phyloP scores from a whole-genome alignment of 2,888 invertebrate species.

The Catocala nupta region DNA sequence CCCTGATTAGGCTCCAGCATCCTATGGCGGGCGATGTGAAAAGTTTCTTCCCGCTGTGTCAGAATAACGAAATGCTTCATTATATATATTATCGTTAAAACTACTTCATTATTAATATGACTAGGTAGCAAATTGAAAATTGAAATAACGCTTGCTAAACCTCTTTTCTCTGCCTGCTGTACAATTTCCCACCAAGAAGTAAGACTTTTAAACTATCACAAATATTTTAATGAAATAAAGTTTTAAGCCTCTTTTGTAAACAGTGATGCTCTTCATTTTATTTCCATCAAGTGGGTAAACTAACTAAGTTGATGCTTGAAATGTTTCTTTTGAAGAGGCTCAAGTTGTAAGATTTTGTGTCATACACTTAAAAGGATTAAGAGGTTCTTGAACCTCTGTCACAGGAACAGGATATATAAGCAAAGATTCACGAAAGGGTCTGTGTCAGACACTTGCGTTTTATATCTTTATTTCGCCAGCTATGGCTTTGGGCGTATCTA shows the following conservation, averaged over 20 bases:
- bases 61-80: too few species aligned
- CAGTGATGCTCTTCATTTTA: conserved; percentile 48
- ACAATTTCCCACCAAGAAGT: conserved; percentile 20
- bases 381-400: too few species aligned
- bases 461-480: too few species aligned
- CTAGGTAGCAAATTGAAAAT: not conserved
- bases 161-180: conserved; percentile 13
- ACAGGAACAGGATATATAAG: too few species aligned
- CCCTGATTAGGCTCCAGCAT: too few species aligned
- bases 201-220: conserved; percentile 39
- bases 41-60: too few species aligned
- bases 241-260: conserved; percentile 56
- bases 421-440: too few species aligned
- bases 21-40: too few species aligned
- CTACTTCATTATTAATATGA: not conserved
- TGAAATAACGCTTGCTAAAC: conserved; percentile 18
- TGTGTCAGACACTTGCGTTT: too few species aligned
- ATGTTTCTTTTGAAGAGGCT: conserved; percentile 19
- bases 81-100: too few species aligned
- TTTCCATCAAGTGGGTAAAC: conserved; percentile 44
- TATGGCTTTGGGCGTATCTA: too few species aligned
- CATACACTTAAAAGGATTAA: not conserved
- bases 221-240: conserved; percentile 55
- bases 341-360: conserved; percentile 26
- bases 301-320: conserved; percentile 43